Conservation (phyloP, 1,140 invertebrate genomes). For the Listronotus oregonensis region DNA sequence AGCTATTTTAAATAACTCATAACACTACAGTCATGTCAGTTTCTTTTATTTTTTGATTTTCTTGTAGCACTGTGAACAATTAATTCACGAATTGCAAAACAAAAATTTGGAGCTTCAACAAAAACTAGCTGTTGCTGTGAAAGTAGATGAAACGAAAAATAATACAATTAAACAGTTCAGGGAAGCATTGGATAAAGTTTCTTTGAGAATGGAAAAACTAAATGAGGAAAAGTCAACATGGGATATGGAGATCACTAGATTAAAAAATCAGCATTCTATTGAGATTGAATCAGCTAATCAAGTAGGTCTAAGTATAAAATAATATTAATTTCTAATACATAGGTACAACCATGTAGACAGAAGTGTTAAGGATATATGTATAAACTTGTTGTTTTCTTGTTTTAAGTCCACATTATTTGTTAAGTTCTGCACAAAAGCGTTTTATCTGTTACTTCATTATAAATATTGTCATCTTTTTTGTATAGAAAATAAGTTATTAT, state of each 20-base stretch:
- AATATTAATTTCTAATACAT: no score
- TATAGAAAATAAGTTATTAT: constrained; percentile 64
- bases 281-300: constrained; percentile 48
- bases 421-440: no score
- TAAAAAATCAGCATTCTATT: constrained; percentile 44
- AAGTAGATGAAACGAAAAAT: constrained; percentile 77
- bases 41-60: no score
- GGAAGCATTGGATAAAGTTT: constrained; percentile 58
- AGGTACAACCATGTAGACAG: no score
- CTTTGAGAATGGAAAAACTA: constrained; percentile 52
- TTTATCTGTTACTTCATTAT: no score
- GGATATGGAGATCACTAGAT: constrained; percentile 41
- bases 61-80: constrained; percentile 73
- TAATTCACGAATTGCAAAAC: constrained; percentile 74
- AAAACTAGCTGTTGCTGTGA: constrained; percentile 74
- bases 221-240: constrained; percentile 41
- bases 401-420: no score
- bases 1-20: no score
- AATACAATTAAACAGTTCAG: constrained; percentile 67
- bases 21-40: no score
- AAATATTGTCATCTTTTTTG: no score
- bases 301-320: constrained; percentile 29
- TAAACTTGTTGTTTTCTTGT: no score
- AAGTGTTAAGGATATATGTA: no score
- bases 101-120: constrained; percentile 76